Evolutionary conservation across 2,113 vertebrate genomes (phyloP).

Genomic region (Ceyx melanurus): DNA sequence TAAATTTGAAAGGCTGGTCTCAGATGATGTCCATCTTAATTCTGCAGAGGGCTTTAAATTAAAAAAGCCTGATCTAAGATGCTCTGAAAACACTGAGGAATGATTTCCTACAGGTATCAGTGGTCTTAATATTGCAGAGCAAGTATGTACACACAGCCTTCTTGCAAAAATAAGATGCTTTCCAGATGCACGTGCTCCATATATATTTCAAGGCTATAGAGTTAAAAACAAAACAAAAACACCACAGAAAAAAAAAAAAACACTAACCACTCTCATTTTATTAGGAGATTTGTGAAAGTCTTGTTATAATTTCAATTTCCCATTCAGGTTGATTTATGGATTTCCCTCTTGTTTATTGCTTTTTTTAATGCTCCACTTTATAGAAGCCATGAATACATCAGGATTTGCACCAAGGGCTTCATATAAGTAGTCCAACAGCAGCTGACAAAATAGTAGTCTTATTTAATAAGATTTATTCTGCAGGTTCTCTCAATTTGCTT

Average conservation of each 20-base stretch:
- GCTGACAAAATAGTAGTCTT: slow-evolving; percentile 9
- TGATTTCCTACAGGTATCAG: background rate
- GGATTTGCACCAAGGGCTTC: slow-evolving; percentile 11
- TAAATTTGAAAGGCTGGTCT: background rate
- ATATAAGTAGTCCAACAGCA: slow-evolving; percentile 16
- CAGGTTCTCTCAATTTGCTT: slow-evolving; percentile 36
- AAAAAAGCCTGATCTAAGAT: background rate
- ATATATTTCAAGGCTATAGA: background rate
- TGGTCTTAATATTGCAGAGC: background rate
- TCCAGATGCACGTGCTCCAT: background rate
- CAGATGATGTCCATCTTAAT: background rate
- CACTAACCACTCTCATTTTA: background rate
- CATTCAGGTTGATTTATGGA: slow-evolving; percentile 28
- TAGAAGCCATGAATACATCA: slow-evolving; percentile 14
- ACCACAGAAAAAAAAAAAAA: too few relatives aligned
- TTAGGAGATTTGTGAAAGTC: slow-evolving; percentile 19
- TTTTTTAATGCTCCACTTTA: slow-evolving; percentile 10
- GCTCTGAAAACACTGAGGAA: background rate
- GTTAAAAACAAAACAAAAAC: background rate
- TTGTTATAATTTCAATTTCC: slow-evolving; percentile 41
- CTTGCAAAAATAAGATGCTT: background rate
- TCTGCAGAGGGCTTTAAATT: background rate
- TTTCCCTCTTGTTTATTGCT: slow-evolving; percentile 3
- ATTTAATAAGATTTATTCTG: slow-evolving; percentile 52
- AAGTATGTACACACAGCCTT: background rate